Evolutionary conservation across 2,113 vertebrate genomes (phyloP).

Genomic region (Galemys pyrenaicus): DNA sequence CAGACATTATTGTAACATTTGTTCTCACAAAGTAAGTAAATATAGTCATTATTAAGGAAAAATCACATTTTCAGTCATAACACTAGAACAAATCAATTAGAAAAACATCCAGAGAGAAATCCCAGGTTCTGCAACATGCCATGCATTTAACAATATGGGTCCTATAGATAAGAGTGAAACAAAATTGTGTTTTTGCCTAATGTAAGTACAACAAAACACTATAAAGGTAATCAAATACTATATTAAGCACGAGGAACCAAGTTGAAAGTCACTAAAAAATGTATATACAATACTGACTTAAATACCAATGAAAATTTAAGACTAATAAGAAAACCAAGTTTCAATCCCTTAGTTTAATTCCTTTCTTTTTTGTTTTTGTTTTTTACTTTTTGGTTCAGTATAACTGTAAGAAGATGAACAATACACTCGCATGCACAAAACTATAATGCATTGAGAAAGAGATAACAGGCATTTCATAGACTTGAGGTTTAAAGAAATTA

Average conservation of each 20-base stretch:
- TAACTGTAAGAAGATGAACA: neutral
- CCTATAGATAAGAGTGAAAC: neutral
- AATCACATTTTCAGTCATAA: neutral
- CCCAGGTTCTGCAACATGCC: neutral
- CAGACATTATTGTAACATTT: constrained; percentile 2
- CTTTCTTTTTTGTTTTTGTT: neutral
- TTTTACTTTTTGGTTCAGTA: neutral
- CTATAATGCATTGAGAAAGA: neutral
- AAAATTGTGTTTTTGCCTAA: neutral
- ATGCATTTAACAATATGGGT: neutral
- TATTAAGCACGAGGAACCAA: neutral
- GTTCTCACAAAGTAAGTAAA: neutral
- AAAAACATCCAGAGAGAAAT: neutral
- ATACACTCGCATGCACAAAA: neutral
- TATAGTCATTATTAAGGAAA: constrained; percentile 13
- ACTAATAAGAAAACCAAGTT: neutral
- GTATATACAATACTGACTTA: neutral
- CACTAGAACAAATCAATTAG: neutral
- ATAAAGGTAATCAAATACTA: neutral
- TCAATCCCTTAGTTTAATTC: neutral
- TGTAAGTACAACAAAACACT: neutral
- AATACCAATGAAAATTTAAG: constrained; percentile 6
- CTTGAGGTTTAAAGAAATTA: constrained; percentile 39
- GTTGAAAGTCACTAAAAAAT: neutral
- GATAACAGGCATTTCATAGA: neutral